A percentile compares a stretch with the other conserved stretches of the same genome.
Conservation (phyloP, 2,113 vertebrate genomes). For the Rhombomys opimus region DNA sequence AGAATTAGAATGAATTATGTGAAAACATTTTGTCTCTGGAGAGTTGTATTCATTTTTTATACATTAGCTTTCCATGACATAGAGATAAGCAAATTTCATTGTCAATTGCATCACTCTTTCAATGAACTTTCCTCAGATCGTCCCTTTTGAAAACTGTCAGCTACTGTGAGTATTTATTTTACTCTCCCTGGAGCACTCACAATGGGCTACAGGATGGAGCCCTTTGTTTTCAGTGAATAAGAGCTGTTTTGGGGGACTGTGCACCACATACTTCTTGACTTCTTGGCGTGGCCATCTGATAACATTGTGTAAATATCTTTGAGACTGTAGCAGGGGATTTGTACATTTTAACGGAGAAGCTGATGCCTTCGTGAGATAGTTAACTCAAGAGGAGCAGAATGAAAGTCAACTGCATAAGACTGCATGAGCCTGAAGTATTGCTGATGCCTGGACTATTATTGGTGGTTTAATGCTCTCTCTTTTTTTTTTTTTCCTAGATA, state of each 20-base stretch:
- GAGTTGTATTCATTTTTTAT: conserved; percentile 9
- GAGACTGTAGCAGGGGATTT: background rate
- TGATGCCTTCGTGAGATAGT: background rate
- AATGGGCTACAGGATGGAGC: background rate
- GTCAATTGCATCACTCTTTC: background rate
- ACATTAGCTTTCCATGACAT: background rate
- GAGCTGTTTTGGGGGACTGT: background rate
- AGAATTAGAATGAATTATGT: background rate
- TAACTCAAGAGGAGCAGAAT: background rate
- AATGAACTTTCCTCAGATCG: background rate
- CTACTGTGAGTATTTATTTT: background rate
- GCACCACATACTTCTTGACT: background rate
- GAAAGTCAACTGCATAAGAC: background rate
- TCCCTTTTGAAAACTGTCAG: background rate
- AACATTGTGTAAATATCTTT: background rate
- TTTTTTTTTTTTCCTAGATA: conserved; percentile 18
- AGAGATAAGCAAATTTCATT: background rate
- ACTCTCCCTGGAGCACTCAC: background rate
- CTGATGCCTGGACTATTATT: background rate
- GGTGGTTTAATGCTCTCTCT: background rate
- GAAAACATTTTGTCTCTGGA: background rate
- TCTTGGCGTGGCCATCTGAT: background rate
- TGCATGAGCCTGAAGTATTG: conserved; percentile 11
- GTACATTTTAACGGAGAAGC: background rate
- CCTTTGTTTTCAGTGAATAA: conserved; percentile 12